Conservation (phyloP, 1,140 invertebrate genomes). For the Drosophila kikkawai region DNA sequence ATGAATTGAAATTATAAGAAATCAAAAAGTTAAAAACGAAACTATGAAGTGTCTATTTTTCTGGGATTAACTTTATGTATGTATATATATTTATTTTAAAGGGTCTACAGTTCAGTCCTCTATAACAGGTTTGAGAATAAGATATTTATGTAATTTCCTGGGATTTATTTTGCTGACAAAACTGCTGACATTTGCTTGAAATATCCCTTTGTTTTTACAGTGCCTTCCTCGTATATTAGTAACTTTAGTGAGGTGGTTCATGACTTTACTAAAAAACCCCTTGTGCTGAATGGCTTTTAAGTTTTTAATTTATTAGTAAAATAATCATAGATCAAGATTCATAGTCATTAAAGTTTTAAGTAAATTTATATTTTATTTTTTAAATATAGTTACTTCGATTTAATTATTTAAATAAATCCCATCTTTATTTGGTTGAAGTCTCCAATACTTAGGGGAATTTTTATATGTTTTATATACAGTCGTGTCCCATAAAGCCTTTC, state of each 20-base stretch:
- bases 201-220: not conserved
- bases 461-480: not conserved
- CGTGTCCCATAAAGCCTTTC: not conserved
- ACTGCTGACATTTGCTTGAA: not conserved
- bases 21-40: constrained; percentile 49
- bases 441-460: not conserved
- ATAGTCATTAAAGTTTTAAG: no score
- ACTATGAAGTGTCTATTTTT: not conserved
- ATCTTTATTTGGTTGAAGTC: not conserved
- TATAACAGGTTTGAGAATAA: not conserved
- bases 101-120: not conserved
- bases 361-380: no score
- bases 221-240: not conserved
- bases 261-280: not conserved
- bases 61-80: no score
- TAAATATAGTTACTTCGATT: not conserved
- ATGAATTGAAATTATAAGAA: constrained; percentile 33
- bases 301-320: no score
- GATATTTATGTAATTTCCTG: constrained; percentile 1
- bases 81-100: no score
- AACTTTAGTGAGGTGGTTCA: not conserved
- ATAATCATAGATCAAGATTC: not conserved
- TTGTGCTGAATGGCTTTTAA: not conserved
- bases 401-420: not conserved
- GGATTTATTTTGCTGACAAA: not conserved